These are phyloP conservation scores for human (Homo sapiens) DNA, from an alignment of 2,113 vertebrate species.

Conservation along the genomic window DNA sequence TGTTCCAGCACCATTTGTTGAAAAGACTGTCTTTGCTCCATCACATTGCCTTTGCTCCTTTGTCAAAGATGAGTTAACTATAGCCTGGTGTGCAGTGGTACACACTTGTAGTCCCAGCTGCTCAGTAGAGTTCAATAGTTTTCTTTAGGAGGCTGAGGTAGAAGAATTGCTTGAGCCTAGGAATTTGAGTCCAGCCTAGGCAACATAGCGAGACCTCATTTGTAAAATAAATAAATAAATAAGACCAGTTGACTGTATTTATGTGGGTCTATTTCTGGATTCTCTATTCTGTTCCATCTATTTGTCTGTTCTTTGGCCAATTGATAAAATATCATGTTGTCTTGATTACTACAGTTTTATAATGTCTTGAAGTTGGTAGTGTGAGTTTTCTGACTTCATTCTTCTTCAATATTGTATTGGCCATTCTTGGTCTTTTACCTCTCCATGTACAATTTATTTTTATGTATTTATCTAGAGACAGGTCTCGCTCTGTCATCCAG, in stretches of 20 bases:
- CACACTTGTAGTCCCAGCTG: neutral
- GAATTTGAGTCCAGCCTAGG: neutral
- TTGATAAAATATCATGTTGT: neutral
- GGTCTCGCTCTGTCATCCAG: too few relatives aligned
- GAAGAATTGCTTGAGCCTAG: neutral
- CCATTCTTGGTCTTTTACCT: neutral
- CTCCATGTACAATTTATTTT: neutral
- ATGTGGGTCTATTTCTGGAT: neutral
- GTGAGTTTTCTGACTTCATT: neutral
- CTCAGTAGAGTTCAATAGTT: neutral
- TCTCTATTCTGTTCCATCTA: neutral
- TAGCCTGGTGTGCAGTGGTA: neutral
- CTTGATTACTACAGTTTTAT: too few relatives aligned
- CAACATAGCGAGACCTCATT: neutral
- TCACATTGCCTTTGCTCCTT: neutral
- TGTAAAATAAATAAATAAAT: neutral
- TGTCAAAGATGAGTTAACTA: neutral
- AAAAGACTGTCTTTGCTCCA: neutral
- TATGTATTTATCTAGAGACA: too few relatives aligned
- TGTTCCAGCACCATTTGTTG: neutral
- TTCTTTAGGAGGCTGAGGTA: neutral
- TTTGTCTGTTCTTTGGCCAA: neutral
- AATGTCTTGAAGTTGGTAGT: neutral
- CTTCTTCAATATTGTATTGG: neutral
- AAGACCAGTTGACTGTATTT: neutral